Evolutionary conservation across 2,888 invertebrate genomes (phyloP).

Genomic region (Lasius platythorax): DNA sequence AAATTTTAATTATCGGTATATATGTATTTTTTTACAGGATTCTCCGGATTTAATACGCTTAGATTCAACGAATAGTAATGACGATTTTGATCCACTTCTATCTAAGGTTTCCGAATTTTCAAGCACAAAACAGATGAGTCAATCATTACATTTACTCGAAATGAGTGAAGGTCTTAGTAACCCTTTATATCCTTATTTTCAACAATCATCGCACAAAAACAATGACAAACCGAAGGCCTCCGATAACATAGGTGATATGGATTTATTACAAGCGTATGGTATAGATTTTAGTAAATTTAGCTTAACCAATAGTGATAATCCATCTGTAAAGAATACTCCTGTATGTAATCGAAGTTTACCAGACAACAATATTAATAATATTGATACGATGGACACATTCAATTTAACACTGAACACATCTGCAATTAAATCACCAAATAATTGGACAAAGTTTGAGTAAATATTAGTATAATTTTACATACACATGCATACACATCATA

Average conservation of each 20-base stretch:
- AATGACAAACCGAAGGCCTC: constrained; percentile 68
- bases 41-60: constrained; percentile 89
- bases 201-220: constrained; percentile 83
- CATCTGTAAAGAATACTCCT: constrained; percentile 72
- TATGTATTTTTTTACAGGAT: constrained; percentile 66
- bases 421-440: constrained; percentile 87
- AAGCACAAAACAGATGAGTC: constrained; percentile 85
- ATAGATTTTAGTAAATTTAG: constrained; percentile 89
- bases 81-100: constrained; percentile 90
- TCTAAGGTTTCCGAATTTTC: constrained; percentile 85
- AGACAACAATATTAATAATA: constrained; percentile 76
- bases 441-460: constrained; percentile 89
- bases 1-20: background rate
- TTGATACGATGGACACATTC: constrained; percentile 82
- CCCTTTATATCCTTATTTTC: constrained; percentile 87
- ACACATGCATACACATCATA: constrained; percentile 63
- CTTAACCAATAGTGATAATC: constrained; percentile 81
- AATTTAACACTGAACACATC: constrained; percentile 81
- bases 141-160: constrained; percentile 82
- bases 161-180: constrained; percentile 85
- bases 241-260: constrained; percentile 87
- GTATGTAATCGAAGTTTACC: constrained; percentile 73
- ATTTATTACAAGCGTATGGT: constrained; percentile 91
- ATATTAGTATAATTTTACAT: constrained; percentile 34
- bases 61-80: constrained; percentile 89